Conservation (phyloP, 2,113 vertebrate species). For the Ameiurus melas region DNA sequence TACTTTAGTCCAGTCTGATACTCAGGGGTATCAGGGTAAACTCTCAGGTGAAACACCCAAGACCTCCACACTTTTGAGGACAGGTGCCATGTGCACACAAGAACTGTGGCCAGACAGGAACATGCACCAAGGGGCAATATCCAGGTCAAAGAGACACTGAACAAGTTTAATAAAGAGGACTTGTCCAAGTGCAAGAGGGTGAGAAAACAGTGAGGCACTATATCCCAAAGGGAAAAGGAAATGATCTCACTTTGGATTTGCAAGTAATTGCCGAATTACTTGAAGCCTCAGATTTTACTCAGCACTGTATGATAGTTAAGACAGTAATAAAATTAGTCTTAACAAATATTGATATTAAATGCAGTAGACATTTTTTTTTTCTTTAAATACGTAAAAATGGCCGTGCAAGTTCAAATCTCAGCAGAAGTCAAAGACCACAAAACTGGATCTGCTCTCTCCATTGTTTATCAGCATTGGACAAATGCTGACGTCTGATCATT, state of each 20-base stretch:
- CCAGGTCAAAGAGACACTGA: constrained; percentile 71
- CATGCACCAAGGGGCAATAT: constrained; percentile 42
- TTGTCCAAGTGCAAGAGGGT: constrained; percentile 78
- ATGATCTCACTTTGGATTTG: not conserved
- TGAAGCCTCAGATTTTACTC: not conserved
- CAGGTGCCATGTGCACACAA: constrained; percentile 67
- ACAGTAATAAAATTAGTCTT: not conserved
- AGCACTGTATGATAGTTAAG: not conserved
- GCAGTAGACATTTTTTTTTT: not conserved
- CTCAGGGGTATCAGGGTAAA: constrained; percentile 27
- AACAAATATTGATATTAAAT: not conserved
- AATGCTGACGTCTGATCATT: not conserved
- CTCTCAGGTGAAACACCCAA: constrained; percentile 42
- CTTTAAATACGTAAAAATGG: not conserved
- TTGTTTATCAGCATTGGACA: not conserved
- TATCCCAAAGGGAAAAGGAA: not conserved
- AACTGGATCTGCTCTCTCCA: not conserved
- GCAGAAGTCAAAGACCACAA: not conserved
- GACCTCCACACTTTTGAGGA: constrained; percentile 63
- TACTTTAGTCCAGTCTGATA: constrained; percentile 60
- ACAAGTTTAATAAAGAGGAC: constrained; percentile 63
- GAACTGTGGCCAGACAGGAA: constrained; percentile 80
- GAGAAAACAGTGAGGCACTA: constrained; percentile 63
- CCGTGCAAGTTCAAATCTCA: not conserved
- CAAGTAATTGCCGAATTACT: not conserved